These are phyloP conservation scores for Carcharodon carcharias DNA, from an alignment of 2,797 vertebrate species.

Conservation along the genomic window DNA sequence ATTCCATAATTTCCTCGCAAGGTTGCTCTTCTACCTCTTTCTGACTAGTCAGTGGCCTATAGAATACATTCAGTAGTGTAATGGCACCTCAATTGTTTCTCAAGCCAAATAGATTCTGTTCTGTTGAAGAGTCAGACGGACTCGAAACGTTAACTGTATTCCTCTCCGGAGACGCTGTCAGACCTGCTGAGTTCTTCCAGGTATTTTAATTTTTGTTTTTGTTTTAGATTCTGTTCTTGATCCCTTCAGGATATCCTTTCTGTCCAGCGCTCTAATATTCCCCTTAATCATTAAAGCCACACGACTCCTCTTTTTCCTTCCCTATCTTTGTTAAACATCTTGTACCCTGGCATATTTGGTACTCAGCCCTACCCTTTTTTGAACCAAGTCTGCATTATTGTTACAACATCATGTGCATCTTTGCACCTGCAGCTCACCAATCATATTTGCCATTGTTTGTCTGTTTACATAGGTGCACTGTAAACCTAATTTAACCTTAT, in stretches of 20 bases:
- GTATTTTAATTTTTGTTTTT: too few relatives aligned
- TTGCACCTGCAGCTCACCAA: neutral
- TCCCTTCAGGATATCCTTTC: neutral
- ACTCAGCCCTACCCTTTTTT: neutral
- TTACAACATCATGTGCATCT: neutral
- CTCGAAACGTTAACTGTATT: too few relatives aligned
- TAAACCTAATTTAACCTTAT: neutral
- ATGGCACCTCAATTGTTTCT: neutral
- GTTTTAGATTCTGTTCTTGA: too few relatives aligned
- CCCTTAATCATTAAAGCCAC: neutral
- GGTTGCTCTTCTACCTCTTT: neutral
- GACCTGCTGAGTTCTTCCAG: too few relatives aligned
- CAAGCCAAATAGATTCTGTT: too few relatives aligned
- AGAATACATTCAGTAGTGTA: neutral
- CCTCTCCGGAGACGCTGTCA: too few relatives aligned
- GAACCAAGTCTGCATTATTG: neutral
- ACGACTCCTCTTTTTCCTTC: neutral
- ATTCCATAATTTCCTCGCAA: neutral
- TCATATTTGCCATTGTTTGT: neutral
- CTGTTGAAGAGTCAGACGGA: too few relatives aligned
- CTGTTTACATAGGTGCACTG: neutral
- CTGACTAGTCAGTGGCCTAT: neutral
- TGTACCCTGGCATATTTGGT: neutral
- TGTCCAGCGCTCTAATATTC: neutral
- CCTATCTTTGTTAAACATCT: neutral